phyloP scores from a whole-genome alignment of 2,113 vertebrate species.

The Cavia porcellus region DNA sequence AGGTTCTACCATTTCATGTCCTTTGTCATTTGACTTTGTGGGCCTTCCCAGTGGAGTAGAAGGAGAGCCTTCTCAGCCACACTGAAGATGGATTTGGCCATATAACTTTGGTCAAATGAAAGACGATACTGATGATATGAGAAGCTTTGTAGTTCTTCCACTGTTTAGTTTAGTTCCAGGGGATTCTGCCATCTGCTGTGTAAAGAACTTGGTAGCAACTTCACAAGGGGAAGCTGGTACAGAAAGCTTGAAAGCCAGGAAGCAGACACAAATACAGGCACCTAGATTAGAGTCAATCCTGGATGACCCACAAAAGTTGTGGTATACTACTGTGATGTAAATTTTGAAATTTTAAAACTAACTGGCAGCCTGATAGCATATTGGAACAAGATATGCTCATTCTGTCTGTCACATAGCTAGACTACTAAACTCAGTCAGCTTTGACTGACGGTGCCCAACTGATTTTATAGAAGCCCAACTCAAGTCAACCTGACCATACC shows the following conservation, averaged over 20 bases:
- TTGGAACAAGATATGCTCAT: too few species aligned
- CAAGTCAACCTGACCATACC: too few species aligned
- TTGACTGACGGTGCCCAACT: too few species aligned
- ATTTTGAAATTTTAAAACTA: too few species aligned
- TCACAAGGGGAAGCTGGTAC: not conserved
- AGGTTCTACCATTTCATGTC: not conserved
- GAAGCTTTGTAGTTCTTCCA: not conserved
- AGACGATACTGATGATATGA: not conserved
- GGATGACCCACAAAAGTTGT: not conserved
- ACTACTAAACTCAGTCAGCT: too few species aligned
- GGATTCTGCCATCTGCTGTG: not conserved
- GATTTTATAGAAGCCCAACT: too few species aligned
- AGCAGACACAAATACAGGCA: not conserved
- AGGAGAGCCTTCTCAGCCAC: not conserved
- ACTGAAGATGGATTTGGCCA: not conserved
- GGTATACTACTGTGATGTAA: too few species aligned
- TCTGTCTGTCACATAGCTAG: too few species aligned
- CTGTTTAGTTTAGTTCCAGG: not conserved
- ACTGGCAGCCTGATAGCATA: too few species aligned
- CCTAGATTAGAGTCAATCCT: not conserved
- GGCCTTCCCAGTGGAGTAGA: not conserved
- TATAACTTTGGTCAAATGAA: not conserved
- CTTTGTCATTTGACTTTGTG: not conserved
- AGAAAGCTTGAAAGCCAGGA: not conserved
- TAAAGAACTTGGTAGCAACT: not conserved